Conservation (phyloP, 2,797 vertebrate genomes). For the Mico argentatus region DNA sequence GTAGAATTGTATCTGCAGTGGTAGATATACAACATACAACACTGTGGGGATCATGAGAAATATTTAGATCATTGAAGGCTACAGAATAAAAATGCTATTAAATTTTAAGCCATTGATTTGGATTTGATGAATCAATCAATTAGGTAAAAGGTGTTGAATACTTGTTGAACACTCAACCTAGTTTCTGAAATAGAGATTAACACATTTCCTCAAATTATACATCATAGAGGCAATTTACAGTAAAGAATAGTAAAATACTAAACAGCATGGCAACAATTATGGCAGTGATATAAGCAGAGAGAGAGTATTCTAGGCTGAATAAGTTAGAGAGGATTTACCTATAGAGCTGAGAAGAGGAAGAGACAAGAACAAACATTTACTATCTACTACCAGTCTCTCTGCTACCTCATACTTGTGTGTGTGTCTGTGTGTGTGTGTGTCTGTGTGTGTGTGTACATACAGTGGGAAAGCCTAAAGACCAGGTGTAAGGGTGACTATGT, state of each 20-base stretch:
- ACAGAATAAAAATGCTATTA: not conserved
- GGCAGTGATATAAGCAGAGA: not conserved
- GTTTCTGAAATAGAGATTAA: conserved; percentile 14
- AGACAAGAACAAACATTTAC: not conserved
- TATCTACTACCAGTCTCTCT: not conserved
- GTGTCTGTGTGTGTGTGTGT: not conserved
- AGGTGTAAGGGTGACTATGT: not conserved
- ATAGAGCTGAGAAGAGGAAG: not conserved
- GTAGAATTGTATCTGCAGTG: not conserved
- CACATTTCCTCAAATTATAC: not conserved
- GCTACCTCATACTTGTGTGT: not conserved
- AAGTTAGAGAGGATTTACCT: not conserved
- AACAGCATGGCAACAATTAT: not conserved
- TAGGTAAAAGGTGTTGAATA: not conserved
- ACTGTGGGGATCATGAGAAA: not conserved
- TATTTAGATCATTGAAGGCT: not conserved
- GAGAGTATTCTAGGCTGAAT: not conserved
- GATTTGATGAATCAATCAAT: conserved; percentile 17
- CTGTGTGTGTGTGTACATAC: not conserved
- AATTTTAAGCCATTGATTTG: not conserved
- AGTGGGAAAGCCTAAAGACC: not conserved
- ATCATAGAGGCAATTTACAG: not conserved
- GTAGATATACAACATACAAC: not conserved
- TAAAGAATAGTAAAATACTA: not conserved
- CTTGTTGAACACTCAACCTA: not conserved